Evolutionary conservation across 2,797 vertebrate species (phyloP), one percentile per base, ranked within the genome.

Genomic region (Danionella dracula): DNA sequence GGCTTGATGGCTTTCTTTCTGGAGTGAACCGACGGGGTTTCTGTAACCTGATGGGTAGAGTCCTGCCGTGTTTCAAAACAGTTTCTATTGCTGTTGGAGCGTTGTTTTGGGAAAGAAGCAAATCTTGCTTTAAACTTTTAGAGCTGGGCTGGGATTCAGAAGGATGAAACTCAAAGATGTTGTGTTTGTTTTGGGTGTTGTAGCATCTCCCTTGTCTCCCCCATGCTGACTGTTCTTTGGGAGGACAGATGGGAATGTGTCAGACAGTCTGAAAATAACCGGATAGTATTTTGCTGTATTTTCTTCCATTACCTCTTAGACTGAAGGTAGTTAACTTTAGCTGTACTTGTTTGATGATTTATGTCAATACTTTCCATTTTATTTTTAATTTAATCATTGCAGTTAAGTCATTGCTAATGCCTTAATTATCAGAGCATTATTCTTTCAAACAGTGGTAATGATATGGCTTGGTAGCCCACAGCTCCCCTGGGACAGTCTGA

Each of bases 1-100:
- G 27, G 41, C 57, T 32, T 65, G 44, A 37, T 35, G 37, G 46
- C 31, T 66, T 56, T 67, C 57, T 37, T 38, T 29, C 34, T 53
- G 19, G 66, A 57, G 73, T 54, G 19, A 23, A 45, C 53, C 38
- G 8, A 29, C 5, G 19, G 38, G 60, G 48, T 51, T 63, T 53
- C 12, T 51, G 48, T 41, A 56, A 60, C 15, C 42, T 49, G 60
- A 66, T 72, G 50, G 45, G 40, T 44, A 46, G 32, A 65, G 38
- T 56, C 29, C 8, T 45, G 31, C 40, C 35, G 15, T 44, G 17
- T 32, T 44, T 56, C 46, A 49, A 50, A 49, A 56, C 13, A 17
- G 44, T 55, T 51, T 79, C 78, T 78, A 48, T 79, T 66, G 74
- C 68, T 80, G 81, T 83, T 80, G 82, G 82, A 80, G 71, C 68